These are phyloP conservation scores for Periphyllus acericola DNA, from an alignment of 2,888 invertebrate genomes.

Conservation along the genomic window DNA sequence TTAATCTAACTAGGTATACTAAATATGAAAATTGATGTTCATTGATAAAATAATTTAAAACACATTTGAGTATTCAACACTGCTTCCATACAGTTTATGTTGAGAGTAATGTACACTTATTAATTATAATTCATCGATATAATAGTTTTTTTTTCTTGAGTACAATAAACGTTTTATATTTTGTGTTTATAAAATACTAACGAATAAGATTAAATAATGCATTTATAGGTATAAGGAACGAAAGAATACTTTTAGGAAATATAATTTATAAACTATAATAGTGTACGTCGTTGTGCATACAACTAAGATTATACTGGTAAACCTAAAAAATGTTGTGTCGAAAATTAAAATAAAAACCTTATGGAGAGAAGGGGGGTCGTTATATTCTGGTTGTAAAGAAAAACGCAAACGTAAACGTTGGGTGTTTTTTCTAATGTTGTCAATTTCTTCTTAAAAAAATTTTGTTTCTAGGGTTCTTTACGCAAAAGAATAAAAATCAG, in stretches of 20 bases:
- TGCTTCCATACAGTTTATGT: not conserved
- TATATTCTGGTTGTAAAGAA: constrained; percentile 34
- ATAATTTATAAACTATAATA: not conserved
- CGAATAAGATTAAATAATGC: not conserved
- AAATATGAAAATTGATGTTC: not conserved
- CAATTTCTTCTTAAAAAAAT: constrained; percentile 38
- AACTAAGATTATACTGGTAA: not conserved
- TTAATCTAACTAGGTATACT: not conserved
- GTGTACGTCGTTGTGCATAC: not conserved
- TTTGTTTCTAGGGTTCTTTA: constrained; percentile 2
- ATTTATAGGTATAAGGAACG: not conserved
- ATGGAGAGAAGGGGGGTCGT: not conserved
- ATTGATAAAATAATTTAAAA: not conserved
- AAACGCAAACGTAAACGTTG: constrained; percentile 36
- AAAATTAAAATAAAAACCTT: constrained; percentile 19
- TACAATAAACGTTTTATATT: not conserved
- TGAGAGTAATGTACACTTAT: not conserved
- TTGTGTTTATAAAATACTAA: not conserved
- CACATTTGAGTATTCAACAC: not conserved
- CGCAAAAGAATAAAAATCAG: constrained; percentile 42
- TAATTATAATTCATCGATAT: no score
- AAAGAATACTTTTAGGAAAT: not conserved
- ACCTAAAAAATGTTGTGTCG: not conserved
- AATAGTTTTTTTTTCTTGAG: no score
- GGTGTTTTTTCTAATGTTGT: constrained; percentile 13